Evolutionary conservation across 2,888 invertebrate species (phyloP), one percentile per base, ranked within the genome.

Genomic region (Volucella zonaria): DNA sequence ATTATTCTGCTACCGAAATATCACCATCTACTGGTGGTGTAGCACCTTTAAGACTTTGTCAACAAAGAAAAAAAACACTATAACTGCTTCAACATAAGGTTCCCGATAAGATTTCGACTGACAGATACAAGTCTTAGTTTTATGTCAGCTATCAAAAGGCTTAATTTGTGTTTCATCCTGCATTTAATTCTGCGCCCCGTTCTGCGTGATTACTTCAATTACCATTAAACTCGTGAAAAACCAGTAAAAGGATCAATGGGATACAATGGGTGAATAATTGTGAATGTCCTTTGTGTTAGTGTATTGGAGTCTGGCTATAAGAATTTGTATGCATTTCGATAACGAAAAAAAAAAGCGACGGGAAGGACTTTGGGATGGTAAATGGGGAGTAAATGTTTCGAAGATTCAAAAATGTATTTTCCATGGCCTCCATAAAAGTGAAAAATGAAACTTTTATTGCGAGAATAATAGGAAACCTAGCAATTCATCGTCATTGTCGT

Each of bases 381-480:
- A 18, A 58, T 15, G 18, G 18, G 8, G 14, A 10, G 14, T 54
- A 54, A 68, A 64, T 62, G 67, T 85, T 73, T 81, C 73, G 76
- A 43, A 76, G 76, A 77, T 85, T 81, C 76, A 64, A 76, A 85
- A 81, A 73, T 85, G 67, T 77, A 85, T 85, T 81, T 85, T 81
- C 76, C 85, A 81, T 85, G 76, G 86, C 74, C 58, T 74, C 66
- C 74, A 86, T 86, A 86, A 86, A 86, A 86, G 77, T 86, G 86
- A 86, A 86, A 86, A 86, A 86, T 86, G 82, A 86, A 81, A 82
- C 82, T 81, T 86, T 86, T 86, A 86, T 86, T 86, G 86, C 86
- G 74, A 82, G 82, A 82, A 86, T 86, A 86, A 86, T 86, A 85
- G 85, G 85, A 85, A 81, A 85, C 81, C 73, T 51, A 81, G 85